These are phyloP conservation scores for Actenoides hombroni DNA, from an alignment of 2,113 vertebrate genomes.

Conservation along the genomic window DNA sequence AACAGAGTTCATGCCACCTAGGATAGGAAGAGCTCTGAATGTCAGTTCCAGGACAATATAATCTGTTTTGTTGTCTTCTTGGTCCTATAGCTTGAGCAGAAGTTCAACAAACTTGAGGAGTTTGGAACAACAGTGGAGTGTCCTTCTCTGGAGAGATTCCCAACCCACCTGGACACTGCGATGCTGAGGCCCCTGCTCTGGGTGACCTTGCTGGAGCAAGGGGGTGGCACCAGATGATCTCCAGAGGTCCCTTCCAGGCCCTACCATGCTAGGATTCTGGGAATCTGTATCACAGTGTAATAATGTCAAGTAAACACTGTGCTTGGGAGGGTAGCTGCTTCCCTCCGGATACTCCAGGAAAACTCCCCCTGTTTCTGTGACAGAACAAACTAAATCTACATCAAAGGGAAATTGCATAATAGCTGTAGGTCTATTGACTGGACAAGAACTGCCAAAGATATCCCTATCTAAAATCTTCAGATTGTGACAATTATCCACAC, in stretches of 20 bases:
- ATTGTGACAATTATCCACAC: not conserved
- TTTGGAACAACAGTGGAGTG: not conserved
- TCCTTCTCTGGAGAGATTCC: not conserved
- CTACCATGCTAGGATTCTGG: not conserved
- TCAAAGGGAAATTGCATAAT: not conserved
- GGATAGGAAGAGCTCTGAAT: not conserved
- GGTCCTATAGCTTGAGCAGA: not conserved
- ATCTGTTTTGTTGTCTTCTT: not conserved
- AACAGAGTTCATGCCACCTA: not conserved
- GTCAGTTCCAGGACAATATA: not conserved
- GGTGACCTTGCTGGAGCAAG: not conserved
- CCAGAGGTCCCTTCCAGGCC: not conserved
- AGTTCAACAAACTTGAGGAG: not conserved
- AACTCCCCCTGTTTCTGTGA: not conserved
- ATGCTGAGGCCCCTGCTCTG: not conserved
- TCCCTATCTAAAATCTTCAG: not conserved
- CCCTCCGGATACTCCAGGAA: not conserved
- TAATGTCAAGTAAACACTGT: not conserved
- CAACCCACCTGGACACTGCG: no score
- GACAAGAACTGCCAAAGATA: not conserved
- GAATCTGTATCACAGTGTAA: not conserved
- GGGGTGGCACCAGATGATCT: not conserved
- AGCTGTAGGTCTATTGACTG: not conserved
- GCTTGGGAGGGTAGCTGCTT: not conserved
- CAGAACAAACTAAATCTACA: not conserved